These are phyloP conservation scores for Alentia gelatinosa DNA, from an alignment of 2,888 invertebrate genomes.

Conservation along the genomic window DNA sequence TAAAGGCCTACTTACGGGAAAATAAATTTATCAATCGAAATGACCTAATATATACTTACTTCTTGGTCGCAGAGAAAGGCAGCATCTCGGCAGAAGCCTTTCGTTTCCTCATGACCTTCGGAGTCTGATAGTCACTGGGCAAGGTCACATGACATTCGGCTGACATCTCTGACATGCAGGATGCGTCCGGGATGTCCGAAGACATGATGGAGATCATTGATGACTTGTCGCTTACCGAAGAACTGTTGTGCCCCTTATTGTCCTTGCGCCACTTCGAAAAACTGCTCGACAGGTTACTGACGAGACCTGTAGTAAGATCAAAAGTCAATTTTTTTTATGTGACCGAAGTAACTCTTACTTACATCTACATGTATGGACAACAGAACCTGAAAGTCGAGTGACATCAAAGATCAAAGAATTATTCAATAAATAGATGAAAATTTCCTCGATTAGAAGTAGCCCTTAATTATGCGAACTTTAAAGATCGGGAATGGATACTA, in stretches of 20 bases:
- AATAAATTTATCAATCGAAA: too few species aligned
- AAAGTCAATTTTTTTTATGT: too few species aligned
- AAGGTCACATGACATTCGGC: neutral
- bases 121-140: constrained; percentile 65
- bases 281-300: constrained; percentile 76
- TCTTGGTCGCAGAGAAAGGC: constrained; percentile 75
- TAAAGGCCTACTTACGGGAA: too few species aligned
- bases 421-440: too few species aligned
- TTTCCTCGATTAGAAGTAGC: too few species aligned
- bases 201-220: constrained; percentile 57
- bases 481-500: too few species aligned
- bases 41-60: too few species aligned
- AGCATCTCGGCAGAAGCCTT: constrained; percentile 69
- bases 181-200: constrained; percentile 9
- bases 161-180: constrained; percentile 38
- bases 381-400: too few species aligned
- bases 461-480: too few species aligned
- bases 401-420: too few species aligned
- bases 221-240: constrained; percentile 59
- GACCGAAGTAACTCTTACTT: too few species aligned
- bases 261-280: constrained; percentile 73
- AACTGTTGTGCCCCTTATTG: constrained; percentile 59
- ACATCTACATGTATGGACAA: too few species aligned
- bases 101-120: constrained; percentile 73
- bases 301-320: constrained; percentile 70